Evolutionary conservation across 1,140 invertebrate genomes (phyloP).

Genomic region (Mylabris phalerata): DNA sequence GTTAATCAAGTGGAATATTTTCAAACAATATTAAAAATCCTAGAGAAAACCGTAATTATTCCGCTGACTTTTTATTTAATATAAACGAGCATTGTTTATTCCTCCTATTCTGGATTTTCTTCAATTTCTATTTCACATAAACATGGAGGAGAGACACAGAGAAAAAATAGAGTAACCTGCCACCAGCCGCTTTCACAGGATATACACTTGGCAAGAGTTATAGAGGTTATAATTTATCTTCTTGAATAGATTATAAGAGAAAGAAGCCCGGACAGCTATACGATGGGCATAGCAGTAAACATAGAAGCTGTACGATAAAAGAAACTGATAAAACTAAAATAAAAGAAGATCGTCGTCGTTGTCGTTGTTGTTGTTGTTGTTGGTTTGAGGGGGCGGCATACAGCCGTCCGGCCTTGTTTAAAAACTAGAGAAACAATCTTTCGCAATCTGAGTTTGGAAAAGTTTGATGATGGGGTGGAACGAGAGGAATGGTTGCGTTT

Average conservation of each 20-base stretch:
- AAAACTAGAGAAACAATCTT: slow-evolving; percentile 33
- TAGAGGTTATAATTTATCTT: slow-evolving; percentile 19
- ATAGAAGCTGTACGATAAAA: slow-evolving; percentile 24
- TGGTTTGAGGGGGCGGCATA: neutral
- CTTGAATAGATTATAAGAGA: slow-evolving; percentile 22
- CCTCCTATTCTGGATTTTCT: no score
- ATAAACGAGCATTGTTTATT: no score
- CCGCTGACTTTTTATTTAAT: no score
- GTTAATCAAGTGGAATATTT: no score
- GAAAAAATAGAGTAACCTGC: no score
- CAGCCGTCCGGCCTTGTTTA: slow-evolving; percentile 20
- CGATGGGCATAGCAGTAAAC: slow-evolving; percentile 14
- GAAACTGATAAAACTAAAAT: slow-evolving; percentile 29
- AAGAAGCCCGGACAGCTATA: slow-evolving; percentile 1
- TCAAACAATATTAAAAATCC: no score
- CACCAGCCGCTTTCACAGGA: slow-evolving; percentile 3
- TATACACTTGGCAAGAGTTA: slow-evolving; percentile 22
- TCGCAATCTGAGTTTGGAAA: slow-evolving; percentile 32
- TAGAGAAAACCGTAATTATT: no score
- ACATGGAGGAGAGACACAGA: no score
- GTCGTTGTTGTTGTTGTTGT: slow-evolving; percentile 20
- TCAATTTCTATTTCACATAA: no score
- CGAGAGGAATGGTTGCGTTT: slow-evolving; percentile 25
- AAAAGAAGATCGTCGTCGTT: slow-evolving; percentile 24
- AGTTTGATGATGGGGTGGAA: slow-evolving; percentile 30